A percentile compares a stretch with the other conserved stretches of the same genome.
Conservation (phyloP, 2,888 invertebrate species). For the Drosophila flavopinicola region DNA sequence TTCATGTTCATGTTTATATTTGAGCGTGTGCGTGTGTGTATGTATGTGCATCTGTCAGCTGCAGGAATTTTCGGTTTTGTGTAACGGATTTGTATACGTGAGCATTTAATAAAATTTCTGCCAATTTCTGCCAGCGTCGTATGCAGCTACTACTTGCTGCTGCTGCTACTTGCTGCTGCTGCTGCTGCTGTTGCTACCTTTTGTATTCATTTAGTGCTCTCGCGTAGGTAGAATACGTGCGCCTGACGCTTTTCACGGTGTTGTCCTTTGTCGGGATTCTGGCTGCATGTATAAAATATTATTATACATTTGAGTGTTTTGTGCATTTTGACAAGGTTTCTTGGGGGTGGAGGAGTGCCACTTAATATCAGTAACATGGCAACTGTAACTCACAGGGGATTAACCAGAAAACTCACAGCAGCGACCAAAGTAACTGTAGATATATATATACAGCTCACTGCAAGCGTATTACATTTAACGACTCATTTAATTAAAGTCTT, state of each 20-base stretch:
- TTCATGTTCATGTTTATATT: slow-evolving; percentile 1
- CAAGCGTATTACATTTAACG: slow-evolving; percentile 21
- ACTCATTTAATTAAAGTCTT: slow-evolving; percentile 14
- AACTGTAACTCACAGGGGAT: slow-evolving; percentile 28
- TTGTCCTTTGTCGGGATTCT: slow-evolving; percentile 36
- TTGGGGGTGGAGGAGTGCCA: slow-evolving; percentile 16
- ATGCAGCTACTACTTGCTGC: slow-evolving; percentile 13
- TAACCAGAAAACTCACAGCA: slow-evolving; percentile 19
- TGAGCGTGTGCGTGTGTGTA: slow-evolving; percentile 10
- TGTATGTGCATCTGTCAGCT: slow-evolving; percentile 61
- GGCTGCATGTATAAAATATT: slow-evolving; percentile 39
- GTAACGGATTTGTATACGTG: slow-evolving; percentile 80
- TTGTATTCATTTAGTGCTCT: slow-evolving; percentile 66
- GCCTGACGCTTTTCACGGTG: slow-evolving; percentile 5
- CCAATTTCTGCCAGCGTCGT: slow-evolving; percentile 63
- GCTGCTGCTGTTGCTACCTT: slow-evolving; percentile 33
- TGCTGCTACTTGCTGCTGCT: slow-evolving; percentile 2
- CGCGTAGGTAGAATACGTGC: slow-evolving; percentile 36
- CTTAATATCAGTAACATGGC: slow-evolving; percentile 47
- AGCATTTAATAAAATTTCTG: slow-evolving; percentile 80
- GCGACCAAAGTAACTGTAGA: slow-evolving; percentile 3
- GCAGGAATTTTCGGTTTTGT: slow-evolving; percentile 78
- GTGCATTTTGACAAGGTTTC: slow-evolving; percentile 49
- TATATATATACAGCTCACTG: slow-evolving; percentile 3
- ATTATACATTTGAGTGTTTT: slow-evolving; percentile 45